Conservation (phyloP, 2,888 invertebrate species). For the Cephus runcator region DNA sequence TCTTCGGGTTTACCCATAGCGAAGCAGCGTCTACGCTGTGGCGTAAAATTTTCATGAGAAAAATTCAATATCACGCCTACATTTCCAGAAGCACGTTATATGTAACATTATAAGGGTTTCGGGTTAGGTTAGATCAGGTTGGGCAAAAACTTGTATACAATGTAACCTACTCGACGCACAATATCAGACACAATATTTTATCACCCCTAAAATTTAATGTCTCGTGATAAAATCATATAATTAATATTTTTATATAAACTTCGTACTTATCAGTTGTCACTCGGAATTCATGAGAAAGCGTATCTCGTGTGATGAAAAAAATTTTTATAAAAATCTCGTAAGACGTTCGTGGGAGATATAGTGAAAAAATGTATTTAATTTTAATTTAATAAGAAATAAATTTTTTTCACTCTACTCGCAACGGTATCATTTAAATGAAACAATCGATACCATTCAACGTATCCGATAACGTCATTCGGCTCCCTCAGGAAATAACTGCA, state of each 20-base stretch:
- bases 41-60: not conserved
- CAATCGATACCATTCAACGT: not conserved
- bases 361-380: not conserved
- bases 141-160: not conserved
- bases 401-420: too few relatives aligned
- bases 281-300: not conserved
- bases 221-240: not conserved
- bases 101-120: conserved; percentile 22
- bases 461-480: not conserved
- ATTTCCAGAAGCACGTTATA: not conserved
- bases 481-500: not conserved
- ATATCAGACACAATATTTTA: not conserved
- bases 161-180: too few relatives aligned
- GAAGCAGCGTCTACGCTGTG: too few relatives aligned
- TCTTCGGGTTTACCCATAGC: too few relatives aligned
- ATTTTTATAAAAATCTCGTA: not conserved
- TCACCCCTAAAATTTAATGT: not conserved
- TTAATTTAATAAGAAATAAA: too few relatives aligned
- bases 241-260: not conserved
- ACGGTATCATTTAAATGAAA: too few relatives aligned
- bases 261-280: not conserved
- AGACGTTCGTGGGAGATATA: not conserved
- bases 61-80: not conserved
- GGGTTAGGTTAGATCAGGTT: not conserved
- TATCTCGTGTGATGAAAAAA: too few relatives aligned